phyloP scores from a whole-genome alignment of 2,113 vertebrate species.

The Lagopus leucura region DNA sequence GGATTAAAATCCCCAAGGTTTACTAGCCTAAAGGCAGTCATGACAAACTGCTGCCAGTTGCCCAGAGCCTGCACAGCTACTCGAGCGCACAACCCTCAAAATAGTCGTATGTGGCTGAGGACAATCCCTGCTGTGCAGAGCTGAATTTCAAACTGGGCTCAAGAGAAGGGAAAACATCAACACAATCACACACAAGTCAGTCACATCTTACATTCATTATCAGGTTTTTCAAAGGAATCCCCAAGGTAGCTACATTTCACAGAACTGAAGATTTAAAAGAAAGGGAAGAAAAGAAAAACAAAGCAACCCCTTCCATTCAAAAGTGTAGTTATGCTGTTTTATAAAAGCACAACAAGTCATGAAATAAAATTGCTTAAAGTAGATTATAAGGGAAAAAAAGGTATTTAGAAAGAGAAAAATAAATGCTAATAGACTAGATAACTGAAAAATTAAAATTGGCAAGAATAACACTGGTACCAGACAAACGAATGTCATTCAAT shows the following conservation, averaged over 20 bases:
- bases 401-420: neutral
- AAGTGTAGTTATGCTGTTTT: slow-evolving; percentile 61
- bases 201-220: slow-evolving; percentile 69
- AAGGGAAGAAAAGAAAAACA: slow-evolving; percentile 32
- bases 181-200: slow-evolving; percentile 60
- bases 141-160: slow-evolving; percentile 66
- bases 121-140: slow-evolving; percentile 53
- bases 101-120: slow-evolving; percentile 31
- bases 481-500: neutral
- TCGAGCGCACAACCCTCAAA: slow-evolving; percentile 50
- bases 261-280: slow-evolving; percentile 65
- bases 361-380: slow-evolving; percentile 37
- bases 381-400: slow-evolving; percentile 14
- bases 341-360: slow-evolving; percentile 32
- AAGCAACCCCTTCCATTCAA: slow-evolving; percentile 15
- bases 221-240: slow-evolving; percentile 77
- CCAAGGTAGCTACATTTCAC: slow-evolving; percentile 63
- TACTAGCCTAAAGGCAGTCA: slow-evolving; percentile 49
- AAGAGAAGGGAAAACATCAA: slow-evolving; percentile 62
- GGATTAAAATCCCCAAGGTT: slow-evolving; percentile 24
- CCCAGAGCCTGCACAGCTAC: slow-evolving; percentile 12
- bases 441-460: neutral
- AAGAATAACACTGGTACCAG: slow-evolving; percentile 6
- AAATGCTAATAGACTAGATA: neutral
- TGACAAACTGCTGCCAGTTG: slow-evolving; percentile 45